Percentiles rank a stretch among this genome's conserved stretches.
Conservation (phyloP, 2,888 invertebrate genomes). For the Drosophila nigricruria region DNA sequence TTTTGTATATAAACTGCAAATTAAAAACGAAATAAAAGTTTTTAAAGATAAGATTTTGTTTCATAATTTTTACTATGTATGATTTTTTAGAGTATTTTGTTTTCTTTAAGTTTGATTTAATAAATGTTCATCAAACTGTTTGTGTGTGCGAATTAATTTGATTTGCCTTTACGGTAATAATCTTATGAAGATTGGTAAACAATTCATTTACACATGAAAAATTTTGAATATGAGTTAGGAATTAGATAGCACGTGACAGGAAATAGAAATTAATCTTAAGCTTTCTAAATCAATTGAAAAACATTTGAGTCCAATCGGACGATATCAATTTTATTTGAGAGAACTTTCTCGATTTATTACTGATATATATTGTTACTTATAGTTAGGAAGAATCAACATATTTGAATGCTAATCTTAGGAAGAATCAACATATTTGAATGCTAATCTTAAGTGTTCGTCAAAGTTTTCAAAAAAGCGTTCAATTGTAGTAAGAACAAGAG, state of each 20-base stretch:
- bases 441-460: neutral
- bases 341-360: neutral
- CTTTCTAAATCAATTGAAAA: neutral
- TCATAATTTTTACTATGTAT: neutral
- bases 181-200: neutral
- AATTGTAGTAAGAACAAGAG: no score
- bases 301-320: neutral
- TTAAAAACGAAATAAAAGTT: neutral
- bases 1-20: neutral
- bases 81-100: slow-evolving; percentile 5
- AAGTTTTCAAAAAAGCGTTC: no score
- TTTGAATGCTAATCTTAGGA: neutral
- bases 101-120: slow-evolving; percentile 21
- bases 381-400: neutral
- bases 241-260: neutral
- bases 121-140: slow-evolving; percentile 25
- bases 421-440: neutral
- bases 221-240: neutral
- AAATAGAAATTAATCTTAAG: neutral
- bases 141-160: neutral
- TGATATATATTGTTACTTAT: neutral
- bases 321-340: neutral
- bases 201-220: neutral
- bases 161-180: neutral
- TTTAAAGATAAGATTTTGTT: neutral